These are phyloP conservation scores for Mungos mungo DNA, from an alignment of 2,113 vertebrate genomes.

Conservation along the genomic window DNA sequence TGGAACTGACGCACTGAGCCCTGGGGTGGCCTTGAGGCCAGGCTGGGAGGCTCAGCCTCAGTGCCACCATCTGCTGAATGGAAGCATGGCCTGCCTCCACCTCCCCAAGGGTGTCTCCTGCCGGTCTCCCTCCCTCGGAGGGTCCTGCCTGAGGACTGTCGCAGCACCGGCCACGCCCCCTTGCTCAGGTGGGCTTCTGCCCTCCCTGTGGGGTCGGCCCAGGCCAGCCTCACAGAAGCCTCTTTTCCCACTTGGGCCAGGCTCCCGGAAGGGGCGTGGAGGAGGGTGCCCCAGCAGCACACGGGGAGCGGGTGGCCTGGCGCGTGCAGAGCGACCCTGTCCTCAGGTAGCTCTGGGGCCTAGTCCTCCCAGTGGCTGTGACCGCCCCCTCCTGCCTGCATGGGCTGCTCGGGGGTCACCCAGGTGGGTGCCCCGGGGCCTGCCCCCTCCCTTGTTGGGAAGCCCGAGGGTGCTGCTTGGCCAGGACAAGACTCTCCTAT, in stretches of 20 bases:
- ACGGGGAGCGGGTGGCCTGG: rapidly evolving
- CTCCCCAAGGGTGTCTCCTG: not conserved
- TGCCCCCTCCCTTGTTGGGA: not conserved
- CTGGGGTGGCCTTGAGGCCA: rapidly evolving
- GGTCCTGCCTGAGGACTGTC: rapidly evolving
- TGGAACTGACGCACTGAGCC: not conserved
- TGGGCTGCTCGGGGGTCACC: too few relatives aligned
- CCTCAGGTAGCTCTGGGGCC: not conserved
- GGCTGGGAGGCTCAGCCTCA: not conserved
- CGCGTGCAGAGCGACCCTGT: rapidly evolving
- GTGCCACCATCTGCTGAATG: not conserved
- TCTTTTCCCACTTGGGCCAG: not conserved
- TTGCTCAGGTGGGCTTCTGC: not conserved
- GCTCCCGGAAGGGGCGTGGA: rapidly evolving
- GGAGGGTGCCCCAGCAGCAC: not conserved
- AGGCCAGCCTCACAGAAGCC: not conserved
- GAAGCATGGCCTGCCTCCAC: not conserved
- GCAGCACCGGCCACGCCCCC: not conserved
- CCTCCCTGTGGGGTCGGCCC: not conserved
- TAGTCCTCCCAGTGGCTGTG: not conserved
- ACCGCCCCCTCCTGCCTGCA: not conserved
- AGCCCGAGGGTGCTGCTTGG: not conserved
- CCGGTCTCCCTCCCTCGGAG: rapidly evolving
- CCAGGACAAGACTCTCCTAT: not conserved
- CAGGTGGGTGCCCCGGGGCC: not conserved